Evolutionary conservation across 1,140 invertebrate genomes (phyloP), one percentile per base, ranked within the genome.

Genomic region (Zaprionus vittiger): DNA sequence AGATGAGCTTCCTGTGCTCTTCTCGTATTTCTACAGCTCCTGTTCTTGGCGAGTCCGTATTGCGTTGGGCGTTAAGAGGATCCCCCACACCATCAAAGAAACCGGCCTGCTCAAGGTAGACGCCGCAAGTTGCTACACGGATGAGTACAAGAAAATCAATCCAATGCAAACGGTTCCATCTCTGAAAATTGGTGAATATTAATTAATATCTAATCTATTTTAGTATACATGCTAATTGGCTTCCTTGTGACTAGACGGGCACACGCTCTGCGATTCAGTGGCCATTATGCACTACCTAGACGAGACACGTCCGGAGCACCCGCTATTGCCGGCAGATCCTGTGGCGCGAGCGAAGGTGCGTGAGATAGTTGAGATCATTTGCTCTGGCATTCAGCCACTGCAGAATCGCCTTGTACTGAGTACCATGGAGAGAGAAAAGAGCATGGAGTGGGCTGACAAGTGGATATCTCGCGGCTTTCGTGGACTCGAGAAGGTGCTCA

Each of bases 251-350:
- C 37, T 76, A 95, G 95, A 97, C 94, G 96, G 96, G 52, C 95
- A 96, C 72, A 96, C 96, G 1, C 92, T 99, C 17, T 96, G 97
- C 79, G 98, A 99, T 94, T 99, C 98, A 92, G 92, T 99, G 49
- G 97, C 97, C 81, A 99, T 99, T 76, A 95, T 99, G 94, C 97
- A 99, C 93, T 99, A 98, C 93, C 94, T 99, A 80, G 98, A 99
- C 93, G 98, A 99, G 93, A 97, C 96, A 1, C 94, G 96, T 83
- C 97, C 97, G 2, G 95, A 97, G 83, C 94, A 95, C 64, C 95
- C 97, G 34, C 91, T 99, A 9, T 94, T 99, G 93, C 97, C 98
- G 17, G 95, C 96, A 83, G 97, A 98, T 93, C 95, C 96, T 41
- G 94, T 96, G 15, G 95, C 96, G 91, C 94, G 97, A 91, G 97